Evolutionary conservation across 1,140 invertebrate species (phyloP), one percentile per base, ranked within the genome.

Genomic region (Magallana gigas): DNA sequence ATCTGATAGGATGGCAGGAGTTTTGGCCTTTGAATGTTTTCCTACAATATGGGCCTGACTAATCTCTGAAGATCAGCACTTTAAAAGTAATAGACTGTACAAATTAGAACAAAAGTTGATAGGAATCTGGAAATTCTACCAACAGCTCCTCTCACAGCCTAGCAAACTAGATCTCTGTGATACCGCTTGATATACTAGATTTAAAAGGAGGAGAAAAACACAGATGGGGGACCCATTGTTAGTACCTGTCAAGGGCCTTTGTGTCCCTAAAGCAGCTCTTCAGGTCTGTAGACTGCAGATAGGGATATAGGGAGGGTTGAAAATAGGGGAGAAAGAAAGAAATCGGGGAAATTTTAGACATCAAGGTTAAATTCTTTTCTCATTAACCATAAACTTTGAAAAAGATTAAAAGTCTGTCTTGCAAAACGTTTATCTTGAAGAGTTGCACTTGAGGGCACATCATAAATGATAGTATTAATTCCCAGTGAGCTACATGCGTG

Each of bases 391-490:
- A 76, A 29, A 76, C 68, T 76, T 76, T 76, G 68, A 76, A 76
- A 76, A 76, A 76, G 68, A 76, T 76, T 29, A 18, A 76, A 76
- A 76, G 23, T 76, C 36, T 76, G 68, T 76, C 23, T 76, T 29
- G 68, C 68, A 29, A 76, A 76, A 76, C 68, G 14, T 76, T 76
- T 76, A 76, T 76, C 68, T 76, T 11, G 2, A 29, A 29, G 23
- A 76, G 68, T 76, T 11, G 23, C 18, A 29, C 68, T 76, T 76
- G 8, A 36, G 23, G 68, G 68, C 68, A 29, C 18, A 76, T 76
- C 68, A 76, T 76, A 76, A 76, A 36, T 76, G 68, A 76, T 76
- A 76, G 68, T 23, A 76, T 76, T 76, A 76, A 76, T 76, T 76
- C 68, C 36, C 23, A 18, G 8, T 29, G 68, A 76, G 68, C 8